Conservation (phyloP, 2,797 vertebrate genomes). For the Sebastiscus albofasciatus region DNA sequence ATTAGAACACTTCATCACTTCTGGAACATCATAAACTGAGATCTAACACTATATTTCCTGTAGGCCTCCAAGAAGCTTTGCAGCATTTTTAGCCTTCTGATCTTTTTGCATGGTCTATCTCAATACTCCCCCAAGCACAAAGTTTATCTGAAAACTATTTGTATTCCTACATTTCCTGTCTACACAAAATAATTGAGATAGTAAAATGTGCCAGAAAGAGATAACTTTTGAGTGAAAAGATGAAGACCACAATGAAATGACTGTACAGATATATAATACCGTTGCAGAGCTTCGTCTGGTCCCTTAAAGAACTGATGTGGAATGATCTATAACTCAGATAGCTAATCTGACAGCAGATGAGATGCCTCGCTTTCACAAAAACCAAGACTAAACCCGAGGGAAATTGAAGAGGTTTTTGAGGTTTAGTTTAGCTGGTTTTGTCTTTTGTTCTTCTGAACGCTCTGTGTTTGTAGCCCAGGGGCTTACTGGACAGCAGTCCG, state of each 20-base stretch:
- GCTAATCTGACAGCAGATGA: conserved; percentile 40
- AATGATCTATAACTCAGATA: conserved; percentile 34
- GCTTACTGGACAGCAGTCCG: conserved; percentile 57
- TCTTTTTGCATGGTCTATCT: conserved; percentile 10
- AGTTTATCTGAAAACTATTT: conserved; percentile 32
- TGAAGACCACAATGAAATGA: conserved; percentile 17
- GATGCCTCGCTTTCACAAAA: conserved; percentile 37
- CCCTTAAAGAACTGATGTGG: conserved; percentile 10
- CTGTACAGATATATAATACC: background rate
- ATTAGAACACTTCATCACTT: conserved; percentile 9
- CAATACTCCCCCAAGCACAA: conserved; percentile 7
- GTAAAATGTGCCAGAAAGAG: conserved; percentile 7
- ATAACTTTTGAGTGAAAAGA: conserved; percentile 9
- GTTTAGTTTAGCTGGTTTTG: conserved; percentile 48
- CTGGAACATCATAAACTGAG: background rate
- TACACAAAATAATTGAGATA: background rate
- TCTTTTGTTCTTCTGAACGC: conserved; percentile 49
- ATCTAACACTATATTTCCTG: background rate
- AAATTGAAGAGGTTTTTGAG: conserved; percentile 26
- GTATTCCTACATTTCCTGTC: conserved; percentile 1
- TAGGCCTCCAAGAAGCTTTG: background rate
- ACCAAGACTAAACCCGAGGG: conserved; percentile 11
- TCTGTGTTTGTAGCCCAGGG: conserved; percentile 56
- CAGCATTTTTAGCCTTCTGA: background rate
- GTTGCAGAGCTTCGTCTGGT: conserved; percentile 5